These are phyloP conservation scores for Collichthys lucidus DNA, from an alignment of 2,113 vertebrate species.

Conservation along the genomic window DNA sequence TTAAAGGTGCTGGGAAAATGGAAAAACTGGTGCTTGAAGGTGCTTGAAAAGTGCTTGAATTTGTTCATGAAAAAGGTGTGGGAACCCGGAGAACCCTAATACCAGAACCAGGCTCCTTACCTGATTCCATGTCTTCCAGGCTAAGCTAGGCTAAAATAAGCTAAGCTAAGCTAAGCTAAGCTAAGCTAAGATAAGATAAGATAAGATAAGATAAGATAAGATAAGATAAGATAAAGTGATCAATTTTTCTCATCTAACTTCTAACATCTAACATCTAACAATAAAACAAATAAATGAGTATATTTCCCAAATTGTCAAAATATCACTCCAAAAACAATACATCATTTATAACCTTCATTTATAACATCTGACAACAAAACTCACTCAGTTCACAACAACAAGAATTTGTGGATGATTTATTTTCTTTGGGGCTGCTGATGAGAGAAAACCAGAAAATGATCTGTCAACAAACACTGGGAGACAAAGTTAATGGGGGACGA, in stretches of 20 bases:
- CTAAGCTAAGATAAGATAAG: not conserved
- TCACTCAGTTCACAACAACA: not conserved
- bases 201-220: not conserved
- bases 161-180: no score
- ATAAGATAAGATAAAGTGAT: not conserved
- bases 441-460: conserved; percentile 54
- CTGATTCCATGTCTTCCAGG: no score
- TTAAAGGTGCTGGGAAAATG: no score
- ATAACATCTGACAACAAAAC: conserved; percentile 2
- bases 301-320: not conserved
- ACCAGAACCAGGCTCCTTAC: no score
- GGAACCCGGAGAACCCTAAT: no score
- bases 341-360: not conserved
- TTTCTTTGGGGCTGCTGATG: conserved; percentile 45
- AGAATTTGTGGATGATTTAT: conserved; percentile 15
- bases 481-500: conserved; percentile 49
- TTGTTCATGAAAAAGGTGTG: no score
- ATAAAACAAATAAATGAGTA: no score
- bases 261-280: not conserved
- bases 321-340: not conserved
- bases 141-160: no score
- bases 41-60: no score
- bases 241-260: not conserved
- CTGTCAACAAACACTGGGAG: conserved; percentile 57
- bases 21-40: no score